phyloP scores from a whole-genome alignment of 1,140 invertebrate genomes.

The Wasmannia auropunctata region DNA sequence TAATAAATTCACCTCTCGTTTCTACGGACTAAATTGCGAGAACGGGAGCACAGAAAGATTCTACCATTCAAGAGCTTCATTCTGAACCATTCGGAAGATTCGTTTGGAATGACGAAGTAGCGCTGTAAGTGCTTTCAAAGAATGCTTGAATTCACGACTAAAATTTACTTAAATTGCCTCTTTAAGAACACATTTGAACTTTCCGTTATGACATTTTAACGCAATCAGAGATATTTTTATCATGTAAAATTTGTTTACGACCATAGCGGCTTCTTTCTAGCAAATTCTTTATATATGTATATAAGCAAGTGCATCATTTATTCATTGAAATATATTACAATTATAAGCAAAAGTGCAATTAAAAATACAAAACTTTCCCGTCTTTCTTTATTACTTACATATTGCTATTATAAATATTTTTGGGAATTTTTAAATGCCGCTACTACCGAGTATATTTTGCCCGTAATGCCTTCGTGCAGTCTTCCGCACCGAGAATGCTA shows the following conservation, averaged over 20 bases:
- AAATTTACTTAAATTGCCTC: constrained; percentile 48
- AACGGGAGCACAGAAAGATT: constrained; percentile 24
- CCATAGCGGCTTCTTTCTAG: not conserved
- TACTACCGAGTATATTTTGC: not conserved
- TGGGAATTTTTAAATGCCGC: not conserved
- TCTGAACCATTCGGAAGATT: constrained; percentile 44
- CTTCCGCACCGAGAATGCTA: not conserved
- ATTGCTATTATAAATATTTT: not conserved
- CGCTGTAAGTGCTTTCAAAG: constrained; percentile 52
- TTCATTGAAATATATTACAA: not conserved
- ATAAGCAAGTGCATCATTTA: not conserved
- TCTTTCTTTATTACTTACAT: not conserved
- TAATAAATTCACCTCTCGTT: constrained; percentile 53
- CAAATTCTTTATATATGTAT: not conserved
- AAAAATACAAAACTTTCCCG: not conserved
- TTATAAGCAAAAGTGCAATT: not conserved
- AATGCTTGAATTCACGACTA: constrained; percentile 45
- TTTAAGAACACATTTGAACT: constrained; percentile 28
- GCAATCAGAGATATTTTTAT: constrained; percentile 15
- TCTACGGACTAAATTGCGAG: constrained; percentile 28
- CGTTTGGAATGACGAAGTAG: constrained; percentile 57
- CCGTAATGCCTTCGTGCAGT: not conserved
- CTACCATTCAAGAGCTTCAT: constrained; percentile 50
- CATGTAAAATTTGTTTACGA: constrained; percentile 6
- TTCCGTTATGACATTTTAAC: constrained; percentile 17